Evolutionary conservation across 2,888 invertebrate species (phyloP).

Genomic region (Agrotis puta): DNA sequence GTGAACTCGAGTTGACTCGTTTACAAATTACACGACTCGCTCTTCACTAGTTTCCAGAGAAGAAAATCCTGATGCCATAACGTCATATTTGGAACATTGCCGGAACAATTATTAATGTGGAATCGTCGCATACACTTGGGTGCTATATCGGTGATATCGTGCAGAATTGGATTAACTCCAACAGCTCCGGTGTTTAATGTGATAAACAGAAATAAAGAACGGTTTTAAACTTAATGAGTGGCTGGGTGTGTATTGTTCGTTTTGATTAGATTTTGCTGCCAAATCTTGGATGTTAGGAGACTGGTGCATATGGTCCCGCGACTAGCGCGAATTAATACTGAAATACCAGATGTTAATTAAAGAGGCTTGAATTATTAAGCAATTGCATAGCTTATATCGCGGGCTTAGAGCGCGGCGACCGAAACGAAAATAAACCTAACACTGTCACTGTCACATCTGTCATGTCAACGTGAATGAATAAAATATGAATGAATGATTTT

Average conservation of each 20-base stretch:
- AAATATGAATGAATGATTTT: too few relatives aligned
- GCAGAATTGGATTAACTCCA: slow-evolving; percentile 75
- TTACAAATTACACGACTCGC: too few relatives aligned
- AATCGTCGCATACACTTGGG: slow-evolving; percentile 47
- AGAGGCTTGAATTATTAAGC: background rate
- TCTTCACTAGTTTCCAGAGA: slow-evolving; percentile 10
- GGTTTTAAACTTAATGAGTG: slow-evolving; percentile 70
- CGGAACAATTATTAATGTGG: slow-evolving; percentile 63
- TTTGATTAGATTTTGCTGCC: slow-evolving; percentile 56
- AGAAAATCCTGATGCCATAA: slow-evolving; percentile 36
- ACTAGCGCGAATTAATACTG: background rate
- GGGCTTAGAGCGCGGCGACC: too few relatives aligned
- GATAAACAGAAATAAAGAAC: slow-evolving; percentile 75
- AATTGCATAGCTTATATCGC: too few relatives aligned
- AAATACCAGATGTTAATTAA: background rate
- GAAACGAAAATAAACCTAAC: too few relatives aligned
- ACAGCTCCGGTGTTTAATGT: slow-evolving; percentile 69
- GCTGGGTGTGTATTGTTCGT: slow-evolving; percentile 64
- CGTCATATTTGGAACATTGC: slow-evolving; percentile 64
- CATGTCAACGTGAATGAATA: too few relatives aligned
- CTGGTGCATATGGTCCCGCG: background rate
- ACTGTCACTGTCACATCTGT: too few relatives aligned
- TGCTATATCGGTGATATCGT: slow-evolving; percentile 55
- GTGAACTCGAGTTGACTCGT: too few relatives aligned
- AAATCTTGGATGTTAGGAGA: slow-evolving; percentile 38